Evolutionary conservation across 23 tunicate genomes (phyloP), one percentile per base, ranked within the genome.

Genomic region (Oikopleura vanhoeffeni): DNA sequence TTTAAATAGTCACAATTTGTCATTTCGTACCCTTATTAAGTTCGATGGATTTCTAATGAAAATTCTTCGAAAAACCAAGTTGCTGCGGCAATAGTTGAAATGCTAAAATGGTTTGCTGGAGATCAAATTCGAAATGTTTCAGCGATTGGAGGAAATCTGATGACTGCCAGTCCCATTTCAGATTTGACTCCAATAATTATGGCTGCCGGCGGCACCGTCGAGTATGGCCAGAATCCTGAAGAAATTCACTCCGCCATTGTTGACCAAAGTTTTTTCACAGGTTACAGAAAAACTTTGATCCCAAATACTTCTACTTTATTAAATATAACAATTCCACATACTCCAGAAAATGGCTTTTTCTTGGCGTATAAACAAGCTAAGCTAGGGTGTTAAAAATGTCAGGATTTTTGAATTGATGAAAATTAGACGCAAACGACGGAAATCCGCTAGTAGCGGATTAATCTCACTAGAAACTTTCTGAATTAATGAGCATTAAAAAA

Each of bases 81-180:
- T 24, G 41, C 91, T 3, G 4, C 30, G 27, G 76, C 89, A 1
- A 58, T 94, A 2, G 24, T 86, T 13, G 91, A 94, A 39, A 88
- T 90, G 91, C 79, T 94, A 0, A 77, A 88, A 40, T 88, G 88
- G 87, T 94, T 90, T 88, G 98, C 95, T 39, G 98, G 98, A 41
- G 77, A 86, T 42, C 98, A 94, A 85, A 90, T 90, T 32, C 83
- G 98, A 83, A 94, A 90, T 82, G 95, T 94, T n/a, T 91, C 95
- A 39, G 97, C 87, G 58, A 84, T 86, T 83, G 18, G 41, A 27
- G 27, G 57, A 27, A 27, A 18, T 36, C 67, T 40, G 28, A 90
- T 90, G 91, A 90, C 96, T 3, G 99, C 96, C 34, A 95, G 99
- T 83, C 99, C 99, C 13, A 95, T 95, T 40, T 95, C 99, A 24